phyloP scores from a whole-genome alignment of 35 echinoderm and acorn worm species.

The Anneissia japonica region DNA sequence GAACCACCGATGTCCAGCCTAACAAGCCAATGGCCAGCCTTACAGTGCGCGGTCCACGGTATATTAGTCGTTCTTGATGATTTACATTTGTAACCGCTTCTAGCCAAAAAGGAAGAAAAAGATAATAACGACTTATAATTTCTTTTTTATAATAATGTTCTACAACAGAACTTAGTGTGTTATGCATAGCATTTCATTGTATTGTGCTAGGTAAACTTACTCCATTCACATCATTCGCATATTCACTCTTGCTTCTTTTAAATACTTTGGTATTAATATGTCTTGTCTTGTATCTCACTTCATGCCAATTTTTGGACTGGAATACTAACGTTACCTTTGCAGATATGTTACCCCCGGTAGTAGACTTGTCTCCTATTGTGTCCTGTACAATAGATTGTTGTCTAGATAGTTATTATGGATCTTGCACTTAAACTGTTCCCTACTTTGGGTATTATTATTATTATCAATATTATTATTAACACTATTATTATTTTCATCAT shows the following conservation, averaged over 20 bases:
- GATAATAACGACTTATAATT: neutral
- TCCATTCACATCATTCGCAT: neutral
- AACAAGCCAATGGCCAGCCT: neutral
- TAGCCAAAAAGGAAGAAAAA: neutral
- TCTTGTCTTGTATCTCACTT: neutral
- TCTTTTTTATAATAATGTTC: too few species aligned
- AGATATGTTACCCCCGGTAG: neutral
- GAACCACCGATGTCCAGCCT: neutral
- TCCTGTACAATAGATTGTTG: neutral
- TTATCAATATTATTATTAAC: too few species aligned
- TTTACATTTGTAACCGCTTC: neutral
- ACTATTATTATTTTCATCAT: too few species aligned
- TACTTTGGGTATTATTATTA: too few species aligned
- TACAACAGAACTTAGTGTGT: neutral
- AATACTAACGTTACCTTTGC: neutral
- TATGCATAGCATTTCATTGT: neutral
- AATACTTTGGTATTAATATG: neutral
- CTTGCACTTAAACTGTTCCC: neutral
- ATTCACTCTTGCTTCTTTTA: neutral
- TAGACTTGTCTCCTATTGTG: neutral
- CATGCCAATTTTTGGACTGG: neutral
- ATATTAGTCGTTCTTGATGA: neutral
- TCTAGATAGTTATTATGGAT: neutral
- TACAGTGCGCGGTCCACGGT: neutral
- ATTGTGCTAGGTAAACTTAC: neutral